Conservation (phyloP, 1,140 invertebrate species). For the Rhopalosiphum maidis region DNA sequence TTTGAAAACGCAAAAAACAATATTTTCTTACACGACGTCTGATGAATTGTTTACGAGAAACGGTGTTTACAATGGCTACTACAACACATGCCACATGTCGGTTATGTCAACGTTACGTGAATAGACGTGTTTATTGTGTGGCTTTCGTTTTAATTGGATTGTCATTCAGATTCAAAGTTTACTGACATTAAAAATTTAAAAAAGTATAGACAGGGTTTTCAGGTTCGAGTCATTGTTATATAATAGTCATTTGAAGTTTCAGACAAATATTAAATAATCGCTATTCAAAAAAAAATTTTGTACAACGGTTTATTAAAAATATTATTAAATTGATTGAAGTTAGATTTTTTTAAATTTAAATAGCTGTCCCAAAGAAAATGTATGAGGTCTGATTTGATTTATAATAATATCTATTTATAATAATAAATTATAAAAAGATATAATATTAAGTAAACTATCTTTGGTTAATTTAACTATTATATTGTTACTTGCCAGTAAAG, state of each 20-base stretch:
- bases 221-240: not conserved
- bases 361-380: not conserved
- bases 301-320: not conserved
- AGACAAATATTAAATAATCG: not conserved
- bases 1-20: not conserved
- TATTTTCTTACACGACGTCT: slow-evolving; percentile 40
- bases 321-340: not conserved
- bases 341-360: not conserved
- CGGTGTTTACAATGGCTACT: not conserved
- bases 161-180: not conserved
- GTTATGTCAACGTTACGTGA: not conserved
- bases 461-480: not conserved
- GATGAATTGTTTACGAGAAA: slow-evolving; percentile 24
- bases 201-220: not conserved
- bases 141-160: slow-evolving; percentile 38
- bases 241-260: not conserved
- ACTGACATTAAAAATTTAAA: not conserved
- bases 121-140: slow-evolving; percentile 12
- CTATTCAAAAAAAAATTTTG: not conserved
- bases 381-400: not conserved
- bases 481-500: not conserved
- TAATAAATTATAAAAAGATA: not conserved
- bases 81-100: not conserved
- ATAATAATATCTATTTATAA: not conserved
- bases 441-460: not conserved